Base-by-base conservation (phyloP, 2,113 vertebrate genomes). In the Stegastes partitus region DNA sequence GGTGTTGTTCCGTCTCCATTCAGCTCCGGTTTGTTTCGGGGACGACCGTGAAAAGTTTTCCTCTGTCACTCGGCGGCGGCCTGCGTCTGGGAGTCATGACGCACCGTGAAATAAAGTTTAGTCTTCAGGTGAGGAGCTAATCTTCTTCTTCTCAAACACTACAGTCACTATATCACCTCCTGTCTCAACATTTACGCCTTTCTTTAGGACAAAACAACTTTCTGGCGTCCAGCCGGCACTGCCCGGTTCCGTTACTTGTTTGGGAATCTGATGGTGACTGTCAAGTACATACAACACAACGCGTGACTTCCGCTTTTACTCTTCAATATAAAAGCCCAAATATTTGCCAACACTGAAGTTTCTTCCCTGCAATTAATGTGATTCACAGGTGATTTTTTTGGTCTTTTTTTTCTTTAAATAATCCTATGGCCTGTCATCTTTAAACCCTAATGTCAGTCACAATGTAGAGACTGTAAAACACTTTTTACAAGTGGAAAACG, bases 211-310 rank as follows among this genome's bases (percentile, higher is more conserved):
- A 42, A 84, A 85, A 85, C 50, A 74, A 76, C 25, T 67, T 74
- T 58, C 59, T 82, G 34, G 45, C 64, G 37, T 0, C 37, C 45
- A 19, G 28, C 55, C 55, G 58, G 39, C 16, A 2, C 59, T 23
- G n/a, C 75, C 73, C 82, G 69, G 87, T 64, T 70, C 90, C 83
- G 89, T 92, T 91, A 93, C 64, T 88, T 77, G 31, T 79, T 75
- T 4, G n/a, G 45, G 57, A 79, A 39, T 39, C 44, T 63, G 10
- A 50, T 1, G 31, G 31, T 34, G 0, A 0, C 9, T 16, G 19
- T 58, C 22, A 74, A 31, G 1, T 0, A 0, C 0, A 0, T 0
- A 11, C 8, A 42, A 34, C 22, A 11, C 5, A 0, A 15, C 0
- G 18, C 5, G 2, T 0, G 0, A 62, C 62, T 82, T 87, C 87